Base-by-base conservation (phyloP, 2,888 invertebrate genomes). In the Eristalis pertinax region DNA sequence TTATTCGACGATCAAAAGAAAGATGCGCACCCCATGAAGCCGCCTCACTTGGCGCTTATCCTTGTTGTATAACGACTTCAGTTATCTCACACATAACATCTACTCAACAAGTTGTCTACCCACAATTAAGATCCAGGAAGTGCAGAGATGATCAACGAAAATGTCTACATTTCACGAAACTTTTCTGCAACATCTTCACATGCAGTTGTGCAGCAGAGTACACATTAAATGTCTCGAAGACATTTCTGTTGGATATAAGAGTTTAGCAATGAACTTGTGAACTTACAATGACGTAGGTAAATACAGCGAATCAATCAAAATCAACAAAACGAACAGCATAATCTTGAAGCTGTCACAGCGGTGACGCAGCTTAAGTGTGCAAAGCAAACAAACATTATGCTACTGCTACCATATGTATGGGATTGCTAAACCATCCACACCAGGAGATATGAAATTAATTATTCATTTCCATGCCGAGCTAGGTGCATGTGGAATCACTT, bases 241-340 rank as follows among this genome's bases (percentile, higher is more conserved):
- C 32, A 32, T 58, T 41, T 19, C 2, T 19, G 50, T 50, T 8
- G 19, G 50, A 19, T 50, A 19, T n/a, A 50, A 19, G 50, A 50
- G 50, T 50, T 67, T 73, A 85, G 69, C 85, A 85, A 74, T 85
- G 85, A 85, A 85, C 85, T 85, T 85, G 85, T 81, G 85, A 85
- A 75, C 85, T 43, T 50, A 69, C 73, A 81, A 64, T 76, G 72
- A 76, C 50, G 67, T 64, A 35, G 29, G n/a, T 43, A 58, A 64
- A 75, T n/a, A 62, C 63, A 73, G 15, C 15, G n/a, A 67, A 72
- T 73, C 64, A 72, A 64, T 77, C 70, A 62, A 85, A 69, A 62
- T 63, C 35, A 56, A 67, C 76, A 62, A 26, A n/a, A 13, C 24
- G 19, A 84, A 67, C 76, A 77, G 64, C 70, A 65, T 70, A 69